Evolutionary conservation across 2,797 vertebrate species (phyloP), one percentile per base, ranked within the genome.

Genomic region (Tolypeutes matacus): DNA sequence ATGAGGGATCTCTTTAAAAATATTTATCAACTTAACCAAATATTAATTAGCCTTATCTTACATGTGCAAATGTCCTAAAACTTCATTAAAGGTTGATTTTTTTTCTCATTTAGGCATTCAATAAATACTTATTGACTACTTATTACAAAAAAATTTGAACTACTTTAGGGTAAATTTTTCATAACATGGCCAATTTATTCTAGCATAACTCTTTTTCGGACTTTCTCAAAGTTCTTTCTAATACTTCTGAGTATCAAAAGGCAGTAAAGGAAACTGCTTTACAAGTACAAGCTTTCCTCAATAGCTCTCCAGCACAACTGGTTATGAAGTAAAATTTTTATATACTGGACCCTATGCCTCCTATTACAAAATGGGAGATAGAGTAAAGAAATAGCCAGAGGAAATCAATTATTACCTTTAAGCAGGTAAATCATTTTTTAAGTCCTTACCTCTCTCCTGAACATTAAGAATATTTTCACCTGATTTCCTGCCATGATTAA

Each of bases 171-270:
- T 81, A 93, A 88, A 94, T 64, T 58, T 36, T 95, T 89, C 84
- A 69, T 31, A 86, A 25, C 83, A 94, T 95, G 53, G n/a, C 65
- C 46, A 87, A 36, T 87, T 89, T 95, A 89, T 92, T 69, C 70
- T 86, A 69, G 10, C 58, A 62, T 81, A 86, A 67, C 18, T 92
- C 62, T 70, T 73, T 70, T 76, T 60, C 84, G 60, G 72, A 88
- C 42, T 85, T 94, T 87, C 29, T 94, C 69, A 78, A 56, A 86
- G 8, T 95, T 95, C 39, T 69, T n/a, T n/a, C 46, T 83, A 14
- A 15, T 94, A 94, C 87, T 64, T 96, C 46, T 73, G 20, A 77
- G 17, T 72, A 67, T 56, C 77, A 77, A 67, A 67, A n/a, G 17
- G 27, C 29, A 89, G 7, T 80, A 82, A 91, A 65, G 80, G 14